Evolutionary conservation across 2,888 invertebrate genomes (phyloP).

Genomic region (Sinohyriopsis cumingii): DNA sequence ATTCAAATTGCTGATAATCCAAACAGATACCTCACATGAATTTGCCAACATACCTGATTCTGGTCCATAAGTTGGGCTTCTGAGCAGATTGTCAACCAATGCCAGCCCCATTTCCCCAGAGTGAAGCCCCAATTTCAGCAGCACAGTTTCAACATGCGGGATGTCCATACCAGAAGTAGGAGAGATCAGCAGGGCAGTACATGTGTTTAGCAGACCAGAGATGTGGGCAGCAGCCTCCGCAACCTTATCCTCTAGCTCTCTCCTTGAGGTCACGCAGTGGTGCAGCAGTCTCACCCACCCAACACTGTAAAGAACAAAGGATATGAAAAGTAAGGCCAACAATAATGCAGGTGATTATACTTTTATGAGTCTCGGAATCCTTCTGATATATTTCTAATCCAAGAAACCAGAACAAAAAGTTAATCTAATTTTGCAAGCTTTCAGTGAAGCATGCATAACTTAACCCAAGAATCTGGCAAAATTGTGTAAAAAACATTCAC

Average conservation of each 20-base stretch:
- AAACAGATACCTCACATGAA: no score
- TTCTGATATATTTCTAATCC: no score
- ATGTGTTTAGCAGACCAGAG: constrained; percentile 80
- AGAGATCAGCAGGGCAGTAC: constrained; percentile 82
- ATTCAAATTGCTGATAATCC: no score
- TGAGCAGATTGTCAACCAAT: constrained; percentile 64
- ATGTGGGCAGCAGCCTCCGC: constrained; percentile 78
- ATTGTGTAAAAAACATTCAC: no score
- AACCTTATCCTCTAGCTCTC: constrained; percentile 53
- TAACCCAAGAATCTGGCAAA: no score
- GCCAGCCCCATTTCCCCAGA: constrained; percentile 74
- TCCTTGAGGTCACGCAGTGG: constrained; percentile 78
- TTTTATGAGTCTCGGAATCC: no score
- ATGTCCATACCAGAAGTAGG: constrained; percentile 79
- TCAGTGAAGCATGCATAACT: no score
- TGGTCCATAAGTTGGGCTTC: constrained; percentile 34
- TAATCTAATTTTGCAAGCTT: no score
- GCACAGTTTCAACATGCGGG: constrained; percentile 80
- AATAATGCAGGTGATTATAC: no score
- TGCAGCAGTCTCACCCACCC: constrained; percentile 89
- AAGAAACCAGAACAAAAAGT: no score
- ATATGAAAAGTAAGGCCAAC: neutral
- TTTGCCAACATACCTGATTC: constrained; percentile 23
- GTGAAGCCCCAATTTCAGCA: constrained; percentile 81
- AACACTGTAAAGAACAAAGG: constrained; percentile 75